phyloP scores from a whole-genome alignment of 30 jellyfish, hydroid and myxozoan species.

The Mastigias papua region DNA sequence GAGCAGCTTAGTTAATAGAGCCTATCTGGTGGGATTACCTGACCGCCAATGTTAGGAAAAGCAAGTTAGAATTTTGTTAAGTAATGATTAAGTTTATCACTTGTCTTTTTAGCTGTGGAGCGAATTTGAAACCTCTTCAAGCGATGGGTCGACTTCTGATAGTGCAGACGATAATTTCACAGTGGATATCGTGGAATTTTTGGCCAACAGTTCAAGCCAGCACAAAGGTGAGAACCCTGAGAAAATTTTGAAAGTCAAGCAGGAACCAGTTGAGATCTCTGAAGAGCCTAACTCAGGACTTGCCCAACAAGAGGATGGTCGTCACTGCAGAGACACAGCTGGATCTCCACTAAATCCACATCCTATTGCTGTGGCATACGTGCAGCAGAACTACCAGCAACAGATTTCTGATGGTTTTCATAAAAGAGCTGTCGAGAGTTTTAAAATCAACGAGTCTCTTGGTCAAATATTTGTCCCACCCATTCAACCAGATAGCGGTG shows the following conservation, averaged over 20 bases:
- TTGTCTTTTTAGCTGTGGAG: slow-evolving; percentile 89
- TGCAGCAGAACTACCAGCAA: slow-evolving; percentile 73
- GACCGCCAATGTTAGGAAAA: background rate
- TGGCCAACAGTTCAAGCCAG: slow-evolving; percentile 70
- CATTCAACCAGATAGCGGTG: slow-evolving; percentile 50
- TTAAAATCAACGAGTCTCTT: slow-evolving; percentile 76
- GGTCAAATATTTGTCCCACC: slow-evolving; percentile 82
- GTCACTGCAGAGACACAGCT: slow-evolving; percentile 30
- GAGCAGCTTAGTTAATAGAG: background rate
- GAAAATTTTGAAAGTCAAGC: slow-evolving; percentile 41
- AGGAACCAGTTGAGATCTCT: slow-evolving; percentile 66
- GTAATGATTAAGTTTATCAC: background rate
- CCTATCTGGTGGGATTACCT: background rate
- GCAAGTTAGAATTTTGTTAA: background rate
- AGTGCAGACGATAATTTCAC: slow-evolving; percentile 92
- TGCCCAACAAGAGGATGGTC: slow-evolving; percentile 37
- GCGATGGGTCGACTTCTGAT: slow-evolving; percentile 95
- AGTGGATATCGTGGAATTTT: slow-evolving; percentile 92
- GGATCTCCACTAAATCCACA: slow-evolving; percentile 67
- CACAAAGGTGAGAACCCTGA: slow-evolving; percentile 59
- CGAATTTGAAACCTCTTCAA: slow-evolving; percentile 95
- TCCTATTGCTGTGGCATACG: slow-evolving; percentile 81
- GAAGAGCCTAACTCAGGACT: slow-evolving; percentile 30
- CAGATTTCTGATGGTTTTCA: slow-evolving; percentile 64
- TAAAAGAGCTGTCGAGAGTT: slow-evolving; percentile 81